Percentiles rank a stretch among this genome's conserved stretches.
Conservation (phyloP, 2,113 vertebrate genomes). For the Polyodon spathula region DNA sequence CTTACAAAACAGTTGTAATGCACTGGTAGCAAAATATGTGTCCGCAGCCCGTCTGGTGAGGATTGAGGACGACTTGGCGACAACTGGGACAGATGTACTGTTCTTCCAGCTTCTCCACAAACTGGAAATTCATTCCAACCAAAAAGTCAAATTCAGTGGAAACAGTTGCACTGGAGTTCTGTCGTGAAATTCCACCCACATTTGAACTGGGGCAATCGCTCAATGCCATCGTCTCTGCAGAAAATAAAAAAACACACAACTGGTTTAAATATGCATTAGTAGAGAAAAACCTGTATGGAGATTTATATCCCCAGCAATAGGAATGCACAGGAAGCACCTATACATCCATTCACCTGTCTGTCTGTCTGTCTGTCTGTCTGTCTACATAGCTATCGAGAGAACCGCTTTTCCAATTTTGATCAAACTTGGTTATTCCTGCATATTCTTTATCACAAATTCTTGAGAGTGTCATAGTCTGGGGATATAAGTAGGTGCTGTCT, state of each 20-base stretch:
- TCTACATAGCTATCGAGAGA: too few relatives aligned
- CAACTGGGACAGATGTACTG: slow-evolving; percentile 68
- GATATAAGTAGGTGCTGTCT: too few relatives aligned
- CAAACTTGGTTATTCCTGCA: too few relatives aligned
- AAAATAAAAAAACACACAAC: neutral
- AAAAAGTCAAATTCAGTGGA: slow-evolving; percentile 66
- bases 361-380: too few relatives aligned
- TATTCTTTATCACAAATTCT: too few relatives aligned
- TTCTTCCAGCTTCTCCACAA: slow-evolving; percentile 62
- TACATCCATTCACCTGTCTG: too few relatives aligned
- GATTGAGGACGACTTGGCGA: slow-evolving; percentile 61
- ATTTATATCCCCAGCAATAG: too few relatives aligned
- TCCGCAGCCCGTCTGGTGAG: slow-evolving; percentile 76
- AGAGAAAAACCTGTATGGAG: too few relatives aligned
- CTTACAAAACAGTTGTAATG: slow-evolving; percentile 61
- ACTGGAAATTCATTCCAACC: slow-evolving; percentile 28
- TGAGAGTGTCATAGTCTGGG: too few relatives aligned
- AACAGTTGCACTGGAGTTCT: slow-evolving; percentile 47
- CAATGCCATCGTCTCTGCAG: slow-evolving; percentile 47
- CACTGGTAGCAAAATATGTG: slow-evolving; percentile 78
- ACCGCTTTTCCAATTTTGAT: too few relatives aligned
- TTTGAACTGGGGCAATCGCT: slow-evolving; percentile 14
- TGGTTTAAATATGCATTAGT: too few relatives aligned
- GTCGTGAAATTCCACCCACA: slow-evolving; percentile 37
- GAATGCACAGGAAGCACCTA: too few relatives aligned